Evolutionary conservation across 2,113 vertebrate genomes (phyloP).

Genomic region (Cervus canadensis): DNA sequence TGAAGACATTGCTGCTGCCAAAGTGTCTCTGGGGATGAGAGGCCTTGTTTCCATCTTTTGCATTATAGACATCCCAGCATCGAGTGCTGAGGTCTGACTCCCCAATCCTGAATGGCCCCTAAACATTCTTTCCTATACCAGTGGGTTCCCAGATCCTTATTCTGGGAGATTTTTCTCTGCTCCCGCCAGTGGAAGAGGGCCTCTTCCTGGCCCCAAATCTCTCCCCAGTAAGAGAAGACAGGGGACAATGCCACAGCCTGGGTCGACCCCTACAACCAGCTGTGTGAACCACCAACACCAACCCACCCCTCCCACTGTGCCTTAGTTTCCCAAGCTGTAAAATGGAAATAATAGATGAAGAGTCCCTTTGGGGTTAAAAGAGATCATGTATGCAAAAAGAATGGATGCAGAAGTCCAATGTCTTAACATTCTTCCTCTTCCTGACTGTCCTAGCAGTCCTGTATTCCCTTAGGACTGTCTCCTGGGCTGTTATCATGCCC

Average conservation of each 20-base stretch:
- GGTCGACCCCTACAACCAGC: background rate
- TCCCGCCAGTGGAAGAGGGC: background rate
- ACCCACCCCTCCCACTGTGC: background rate
- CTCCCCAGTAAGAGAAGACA: background rate
- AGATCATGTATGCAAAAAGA: background rate
- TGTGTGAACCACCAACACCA: background rate
- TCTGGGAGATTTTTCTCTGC: background rate
- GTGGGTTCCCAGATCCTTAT: background rate
- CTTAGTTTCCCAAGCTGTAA: background rate
- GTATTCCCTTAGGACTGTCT: background rate
- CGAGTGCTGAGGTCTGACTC: background rate
- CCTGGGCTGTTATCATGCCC: background rate
- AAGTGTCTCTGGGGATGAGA: background rate
- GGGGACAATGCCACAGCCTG: background rate
- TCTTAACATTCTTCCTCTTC: background rate
- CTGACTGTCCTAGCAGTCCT: background rate
- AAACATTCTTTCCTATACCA: background rate
- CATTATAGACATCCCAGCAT: background rate
- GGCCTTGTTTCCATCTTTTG: background rate
- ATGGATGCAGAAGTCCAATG: accelerated
- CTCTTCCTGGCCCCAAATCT: background rate
- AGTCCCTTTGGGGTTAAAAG: background rate
- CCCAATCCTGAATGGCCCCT: background rate
- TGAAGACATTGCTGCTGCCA: background rate
- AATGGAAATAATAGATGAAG: background rate